Evolutionary conservation across 1,140 invertebrate species (phyloP).

Genomic region (Batillaria attramentaria): DNA sequence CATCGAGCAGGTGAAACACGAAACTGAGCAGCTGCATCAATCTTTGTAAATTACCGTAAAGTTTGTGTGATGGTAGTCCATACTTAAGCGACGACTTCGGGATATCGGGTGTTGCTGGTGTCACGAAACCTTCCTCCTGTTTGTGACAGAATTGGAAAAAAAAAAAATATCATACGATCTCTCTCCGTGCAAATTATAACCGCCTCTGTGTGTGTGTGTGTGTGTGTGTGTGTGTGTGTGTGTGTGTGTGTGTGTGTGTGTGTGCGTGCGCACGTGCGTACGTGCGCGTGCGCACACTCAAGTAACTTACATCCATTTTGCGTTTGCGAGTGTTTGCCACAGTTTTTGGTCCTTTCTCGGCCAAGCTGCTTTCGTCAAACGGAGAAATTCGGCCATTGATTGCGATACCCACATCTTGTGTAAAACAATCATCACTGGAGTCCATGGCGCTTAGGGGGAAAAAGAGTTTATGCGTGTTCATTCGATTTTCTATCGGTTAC

Average conservation of each 20-base stretch:
- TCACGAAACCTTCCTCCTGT: slow-evolving; percentile 21
- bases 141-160: neutral
- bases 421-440: too few species aligned
- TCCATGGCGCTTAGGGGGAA: too few species aligned
- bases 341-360: neutral
- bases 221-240: neutral
- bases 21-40: neutral
- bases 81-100: slow-evolving; percentile 7
- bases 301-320: slow-evolving; percentile 3
- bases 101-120: slow-evolving; percentile 16
- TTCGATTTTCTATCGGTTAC: too few species aligned
- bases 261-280: neutral
- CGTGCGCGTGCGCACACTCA: neutral
- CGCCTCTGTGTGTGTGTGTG: neutral
- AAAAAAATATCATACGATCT: too few species aligned
- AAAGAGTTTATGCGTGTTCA: too few species aligned
- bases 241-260: slow-evolving; percentile 12
- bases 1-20: neutral
- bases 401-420: too few species aligned
- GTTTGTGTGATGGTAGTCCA: neutral
- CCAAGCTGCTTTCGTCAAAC: neutral
- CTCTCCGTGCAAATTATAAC: neutral
- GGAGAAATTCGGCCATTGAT: too few species aligned
- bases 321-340: neutral
- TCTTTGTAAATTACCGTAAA: neutral